Percentiles rank a stretch among this genome's conserved stretches.
Conservation (phyloP, 2,113 vertebrate species). For the Ceyx cyanopectus region DNA sequence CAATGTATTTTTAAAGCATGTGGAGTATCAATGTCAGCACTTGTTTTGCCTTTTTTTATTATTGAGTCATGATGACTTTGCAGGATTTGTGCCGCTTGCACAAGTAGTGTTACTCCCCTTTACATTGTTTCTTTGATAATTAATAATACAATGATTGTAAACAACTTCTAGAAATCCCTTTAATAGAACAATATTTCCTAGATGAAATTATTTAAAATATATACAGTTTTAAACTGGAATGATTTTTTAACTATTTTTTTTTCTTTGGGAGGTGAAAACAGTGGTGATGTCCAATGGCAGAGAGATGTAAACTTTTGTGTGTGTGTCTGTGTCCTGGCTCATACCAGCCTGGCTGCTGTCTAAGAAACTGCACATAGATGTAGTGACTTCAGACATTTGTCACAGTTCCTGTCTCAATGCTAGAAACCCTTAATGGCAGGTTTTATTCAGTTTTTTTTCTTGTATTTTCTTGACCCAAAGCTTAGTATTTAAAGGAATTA, state of each 20-base stretch:
- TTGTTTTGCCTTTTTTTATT: neutral
- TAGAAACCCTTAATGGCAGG: neutral
- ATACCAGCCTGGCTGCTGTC: neutral
- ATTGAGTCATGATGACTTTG: neutral
- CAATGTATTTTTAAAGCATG: no score
- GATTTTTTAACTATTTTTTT: neutral
- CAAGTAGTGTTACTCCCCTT: neutral
- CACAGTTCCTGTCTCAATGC: neutral
- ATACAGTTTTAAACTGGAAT: neutral
- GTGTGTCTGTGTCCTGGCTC: neutral
- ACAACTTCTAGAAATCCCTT: neutral
- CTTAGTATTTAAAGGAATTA: neutral
- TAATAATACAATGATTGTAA: neutral
- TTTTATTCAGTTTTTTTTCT: neutral
- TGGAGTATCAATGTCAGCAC: neutral
- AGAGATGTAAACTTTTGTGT: neutral
- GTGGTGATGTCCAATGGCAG: neutral
- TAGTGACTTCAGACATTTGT: neutral
- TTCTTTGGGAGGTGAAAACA: neutral
- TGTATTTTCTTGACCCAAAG: neutral
- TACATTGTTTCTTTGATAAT: neutral
- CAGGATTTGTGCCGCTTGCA: neutral
- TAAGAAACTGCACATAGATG: neutral
- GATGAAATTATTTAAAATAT: neutral
- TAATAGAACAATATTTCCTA: neutral